Conservation (phyloP, 2,113 vertebrate genomes). For the Proterorhinus semilunaris region DNA sequence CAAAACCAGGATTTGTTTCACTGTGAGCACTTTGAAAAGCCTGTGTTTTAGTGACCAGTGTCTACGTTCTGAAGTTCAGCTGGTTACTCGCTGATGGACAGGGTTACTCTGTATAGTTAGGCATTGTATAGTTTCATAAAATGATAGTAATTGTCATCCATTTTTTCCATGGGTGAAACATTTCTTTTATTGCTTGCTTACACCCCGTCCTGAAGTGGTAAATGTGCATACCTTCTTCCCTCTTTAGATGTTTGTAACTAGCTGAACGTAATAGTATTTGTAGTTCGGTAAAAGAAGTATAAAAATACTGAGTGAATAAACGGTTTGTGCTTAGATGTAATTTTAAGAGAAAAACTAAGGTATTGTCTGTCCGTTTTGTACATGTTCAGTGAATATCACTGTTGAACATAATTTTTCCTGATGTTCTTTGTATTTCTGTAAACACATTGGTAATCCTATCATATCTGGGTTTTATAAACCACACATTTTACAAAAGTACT, state of each 20-base stretch:
- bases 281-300: slow-evolving; percentile 88
- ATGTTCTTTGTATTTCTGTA: slow-evolving; percentile 84
- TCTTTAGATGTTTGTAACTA: slow-evolving; percentile 76
- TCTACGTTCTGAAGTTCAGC: slow-evolving; percentile 29
- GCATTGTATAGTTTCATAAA: slow-evolving; percentile 19
- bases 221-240: slow-evolving; percentile 55
- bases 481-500: slow-evolving; percentile 80
- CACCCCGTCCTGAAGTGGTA: slow-evolving; percentile 66
- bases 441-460: slow-evolving; percentile 83
- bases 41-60: slow-evolving; percentile 26
- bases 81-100: slow-evolving; percentile 28
- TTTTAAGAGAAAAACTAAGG: slow-evolving; percentile 80
- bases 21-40: slow-evolving; percentile 23
- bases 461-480: slow-evolving; percentile 87
- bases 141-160: slow-evolving; percentile 32
- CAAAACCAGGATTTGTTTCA: slow-evolving; percentile 10
- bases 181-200: slow-evolving; percentile 56
- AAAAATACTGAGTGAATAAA: slow-evolving; percentile 74
- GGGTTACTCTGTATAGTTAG: slow-evolving; percentile 68
- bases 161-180: slow-evolving; percentile 46
- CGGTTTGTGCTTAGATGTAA: slow-evolving; percentile 87
- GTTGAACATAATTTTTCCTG: slow-evolving; percentile 76
- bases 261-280: slow-evolving; percentile 85
- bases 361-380: slow-evolving; percentile 72
- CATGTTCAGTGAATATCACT: slow-evolving; percentile 74